phyloP scores from a whole-genome alignment of 2,888 invertebrate genomes.

The Anoncus sp. region DNA sequence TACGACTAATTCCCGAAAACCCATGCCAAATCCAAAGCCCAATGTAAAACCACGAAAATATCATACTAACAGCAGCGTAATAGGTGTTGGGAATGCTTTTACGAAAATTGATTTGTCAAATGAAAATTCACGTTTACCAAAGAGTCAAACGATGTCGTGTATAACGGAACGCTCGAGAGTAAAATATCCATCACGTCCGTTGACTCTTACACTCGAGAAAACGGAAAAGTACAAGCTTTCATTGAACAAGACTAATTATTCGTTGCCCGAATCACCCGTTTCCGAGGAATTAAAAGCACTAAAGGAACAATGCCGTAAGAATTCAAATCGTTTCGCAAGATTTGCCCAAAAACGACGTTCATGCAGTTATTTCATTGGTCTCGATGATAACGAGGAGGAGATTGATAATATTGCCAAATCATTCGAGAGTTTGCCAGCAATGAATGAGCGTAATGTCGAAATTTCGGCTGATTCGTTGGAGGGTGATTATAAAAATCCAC shows the following conservation, averaged over 20 bases:
- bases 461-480: slow-evolving; percentile 92
- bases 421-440: slow-evolving; percentile 79
- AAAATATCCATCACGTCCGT: slow-evolving; percentile 74
- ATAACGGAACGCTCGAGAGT: slow-evolving; percentile 73
- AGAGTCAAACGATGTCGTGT: slow-evolving; percentile 78
- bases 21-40: slow-evolving; percentile 75
- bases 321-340: slow-evolving; percentile 82
- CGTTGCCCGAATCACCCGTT: slow-evolving; percentile 92
- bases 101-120: slow-evolving; percentile 74
- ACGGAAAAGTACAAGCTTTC: slow-evolving; percentile 82
- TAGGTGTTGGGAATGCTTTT: slow-evolving; percentile 75
- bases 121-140: slow-evolving; percentile 74
- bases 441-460: slow-evolving; percentile 86
- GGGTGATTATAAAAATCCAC: slow-evolving; percentile 85
- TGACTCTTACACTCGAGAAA: slow-evolving; percentile 77
- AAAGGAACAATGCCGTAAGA: slow-evolving; percentile 76
- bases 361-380: slow-evolving; percentile 87
- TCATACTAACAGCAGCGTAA: slow-evolving; percentile 77
- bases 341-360: slow-evolving; percentile 85
- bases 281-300: slow-evolving; percentile 89
- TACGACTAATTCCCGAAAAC: slow-evolving; percentile 79
- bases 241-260: slow-evolving; percentile 84
- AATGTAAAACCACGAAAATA: slow-evolving; percentile 75
- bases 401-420: slow-evolving; percentile 77
- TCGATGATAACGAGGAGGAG: slow-evolving; percentile 83